Percentiles rank a stretch among this genome's conserved stretches.
These are phyloP conservation scores for Cantharis rufa DNA, from an alignment of 2,888 invertebrate genomes.

Conservation along the genomic window DNA sequence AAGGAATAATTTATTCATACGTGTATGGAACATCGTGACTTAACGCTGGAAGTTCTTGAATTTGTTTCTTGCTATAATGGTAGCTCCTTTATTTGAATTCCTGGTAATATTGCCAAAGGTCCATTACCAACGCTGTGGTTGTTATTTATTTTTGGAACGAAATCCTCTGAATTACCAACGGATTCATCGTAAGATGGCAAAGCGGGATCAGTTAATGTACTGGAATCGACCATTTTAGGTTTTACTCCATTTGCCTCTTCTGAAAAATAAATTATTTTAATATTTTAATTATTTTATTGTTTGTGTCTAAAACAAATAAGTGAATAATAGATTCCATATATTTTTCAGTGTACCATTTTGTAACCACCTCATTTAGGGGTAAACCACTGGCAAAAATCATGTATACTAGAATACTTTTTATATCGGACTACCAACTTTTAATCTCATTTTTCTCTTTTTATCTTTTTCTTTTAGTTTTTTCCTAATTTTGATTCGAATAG, in stretches of 20 bases:
- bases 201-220: constrained; percentile 50
- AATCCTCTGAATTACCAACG: constrained; percentile 42
- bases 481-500: too few relatives aligned
- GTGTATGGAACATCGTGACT: constrained; percentile 51
- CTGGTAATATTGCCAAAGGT: constrained; percentile 46
- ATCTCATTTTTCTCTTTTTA: too few relatives aligned
- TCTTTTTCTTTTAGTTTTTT: too few relatives aligned
- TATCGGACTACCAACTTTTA: too few relatives aligned
- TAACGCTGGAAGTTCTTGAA: constrained; percentile 50
- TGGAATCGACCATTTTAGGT: constrained; percentile 47
- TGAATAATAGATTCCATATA: too few relatives aligned
- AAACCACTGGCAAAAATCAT: too few relatives aligned
- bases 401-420: too few relatives aligned
- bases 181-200: constrained; percentile 41
- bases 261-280: neutral
- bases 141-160: constrained; percentile 50
- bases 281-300: too few relatives aligned
- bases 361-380: too few relatives aligned
- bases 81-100: constrained; percentile 47
- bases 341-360: too few relatives aligned
- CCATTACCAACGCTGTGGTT: constrained; percentile 52
- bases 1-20: constrained; percentile 40
- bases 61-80: constrained; percentile 51
- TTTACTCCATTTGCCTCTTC: constrained; percentile 37
- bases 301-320: too few relatives aligned